Base-by-base conservation (phyloP, 37 sponge, comb jelly and placozoan genomes). In the Beroe forskalii region DNA sequence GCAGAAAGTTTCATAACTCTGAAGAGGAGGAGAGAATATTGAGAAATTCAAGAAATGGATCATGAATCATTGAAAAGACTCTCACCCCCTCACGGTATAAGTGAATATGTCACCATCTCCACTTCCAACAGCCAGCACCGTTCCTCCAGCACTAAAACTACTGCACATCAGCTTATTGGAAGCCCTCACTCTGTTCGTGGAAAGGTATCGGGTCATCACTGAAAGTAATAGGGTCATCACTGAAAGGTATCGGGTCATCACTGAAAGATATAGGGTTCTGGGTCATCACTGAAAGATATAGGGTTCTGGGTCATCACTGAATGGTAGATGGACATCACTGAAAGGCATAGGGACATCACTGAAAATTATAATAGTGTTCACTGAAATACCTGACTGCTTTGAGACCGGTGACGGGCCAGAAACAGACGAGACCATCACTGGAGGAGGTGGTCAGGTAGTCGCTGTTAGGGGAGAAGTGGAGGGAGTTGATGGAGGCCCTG, bases 171-270 rank as follows among this genome's bases (percentile, higher is more conserved):
- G 27, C 55, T 80, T 80, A 80, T 80, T 48, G n/a, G 44, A 20
- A 22, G 55, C 37, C 0, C 55, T 2, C 3, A 80, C 86, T 6
- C 86, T n/a, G 44, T 48, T 80, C 86, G 55, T 44, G 35, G 30
- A 80, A 80, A 32, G 86, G 28, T 8, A 72, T 72, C 9, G 75
- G 75, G 75, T 72, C 75, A 39, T 72, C 75, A 72, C 75, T 72
- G n/a, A n/a, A n/a, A n/a, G n/a, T n/a, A n/a, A 64, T 22, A 27
- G 31, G 66, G 17, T 22, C 30, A 64, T 22, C 30, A 20, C 30
- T 22, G 66, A n/a, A 23, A n/a, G 31, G n/a, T n/a, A 64, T 22
- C 3, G 31, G 66, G 17, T 22, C 30, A 64, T 22, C 30, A 20
- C 30, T 22, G 66, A n/a, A 23, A n/a, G 31, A n/a, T n/a, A 64